These are phyloP conservation scores for Bactericera cockerelli DNA, from an alignment of 1,140 invertebrate species.

Conservation along the genomic window DNA sequence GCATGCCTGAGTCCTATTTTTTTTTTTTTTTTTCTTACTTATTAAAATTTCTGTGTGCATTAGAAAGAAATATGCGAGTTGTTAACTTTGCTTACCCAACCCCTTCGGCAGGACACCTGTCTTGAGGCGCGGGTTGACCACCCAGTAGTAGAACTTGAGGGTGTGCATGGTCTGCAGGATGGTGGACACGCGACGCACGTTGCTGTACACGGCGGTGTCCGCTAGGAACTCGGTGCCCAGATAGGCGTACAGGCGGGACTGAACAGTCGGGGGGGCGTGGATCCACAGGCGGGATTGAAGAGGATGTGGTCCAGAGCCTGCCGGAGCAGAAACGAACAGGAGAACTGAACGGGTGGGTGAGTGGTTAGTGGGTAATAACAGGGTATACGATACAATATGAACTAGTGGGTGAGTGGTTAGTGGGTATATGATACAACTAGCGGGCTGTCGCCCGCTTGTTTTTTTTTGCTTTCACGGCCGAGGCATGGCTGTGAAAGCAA, in stretches of 20 bases:
- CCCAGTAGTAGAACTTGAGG: slow-evolving; percentile 98
- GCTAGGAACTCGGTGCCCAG: slow-evolving; percentile 94
- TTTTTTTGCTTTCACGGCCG: too few relatives aligned
- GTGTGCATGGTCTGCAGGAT: slow-evolving; percentile 97
- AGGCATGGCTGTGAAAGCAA: too few relatives aligned
- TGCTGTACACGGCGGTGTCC: slow-evolving; percentile 94
- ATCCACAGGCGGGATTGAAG: slow-evolving; percentile 98
- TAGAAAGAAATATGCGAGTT: too few relatives aligned
- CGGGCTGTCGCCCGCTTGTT: too few relatives aligned
- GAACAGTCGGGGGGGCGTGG: slow-evolving; percentile 89
- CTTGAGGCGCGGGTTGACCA: slow-evolving; percentile 84
- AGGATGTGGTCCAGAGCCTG: slow-evolving; percentile 96
- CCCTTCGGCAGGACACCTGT: slow-evolving; percentile 91
- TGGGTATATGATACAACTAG: too few relatives aligned
- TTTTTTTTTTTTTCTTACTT: too few relatives aligned
- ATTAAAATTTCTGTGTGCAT: too few relatives aligned
- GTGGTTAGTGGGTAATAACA: slow-evolving; percentile 22
- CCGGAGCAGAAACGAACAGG: slow-evolving; percentile 59
- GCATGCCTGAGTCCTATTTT: too few relatives aligned
- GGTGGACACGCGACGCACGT: slow-evolving; percentile 88
- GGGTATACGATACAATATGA: too few relatives aligned
- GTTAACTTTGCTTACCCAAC: slow-evolving; percentile 46
- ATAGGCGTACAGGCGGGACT: slow-evolving; percentile 91
- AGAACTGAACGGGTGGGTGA: slow-evolving; percentile 39
- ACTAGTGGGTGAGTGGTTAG: slow-evolving; percentile 22